phyloP scores from a whole-genome alignment of 2,797 vertebrate species.

The Sebastes alutus region DNA sequence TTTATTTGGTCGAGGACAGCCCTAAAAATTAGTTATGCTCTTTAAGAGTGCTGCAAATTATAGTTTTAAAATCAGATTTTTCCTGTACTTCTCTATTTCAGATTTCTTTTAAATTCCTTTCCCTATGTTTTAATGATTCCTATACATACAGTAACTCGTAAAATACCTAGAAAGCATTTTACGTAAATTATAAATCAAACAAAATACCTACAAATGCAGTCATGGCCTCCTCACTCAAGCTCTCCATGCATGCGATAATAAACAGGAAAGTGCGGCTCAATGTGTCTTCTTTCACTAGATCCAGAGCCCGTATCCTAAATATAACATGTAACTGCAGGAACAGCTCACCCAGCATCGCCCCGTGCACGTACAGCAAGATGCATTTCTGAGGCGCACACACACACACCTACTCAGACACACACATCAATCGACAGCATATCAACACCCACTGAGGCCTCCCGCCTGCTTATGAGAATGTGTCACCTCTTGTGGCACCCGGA shows the following conservation, averaged over 20 bases:
- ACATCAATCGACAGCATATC: constrained; percentile 46
- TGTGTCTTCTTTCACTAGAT: neutral
- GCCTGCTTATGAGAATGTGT: constrained; percentile 58
- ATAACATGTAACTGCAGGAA: constrained; percentile 8
- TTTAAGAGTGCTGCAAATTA: neutral
- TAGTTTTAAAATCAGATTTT: neutral
- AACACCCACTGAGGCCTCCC: constrained; percentile 44
- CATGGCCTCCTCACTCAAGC: neutral
- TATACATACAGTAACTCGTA: neutral
- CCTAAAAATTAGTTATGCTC: no score
- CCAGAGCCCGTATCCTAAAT: constrained; percentile 1
- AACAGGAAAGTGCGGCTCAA: neutral
- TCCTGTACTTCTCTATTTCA: neutral
- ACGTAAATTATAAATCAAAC: constrained; percentile 4
- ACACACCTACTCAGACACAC: constrained; percentile 7
- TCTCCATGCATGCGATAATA: neutral
- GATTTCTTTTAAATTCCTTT: neutral
- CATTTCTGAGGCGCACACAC: neutral
- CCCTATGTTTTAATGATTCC: neutral
- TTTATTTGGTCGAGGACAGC: no score
- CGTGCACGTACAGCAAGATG: neutral
- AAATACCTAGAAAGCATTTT: neutral
- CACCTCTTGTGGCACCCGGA: constrained; percentile 60
- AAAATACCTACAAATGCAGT: neutral
- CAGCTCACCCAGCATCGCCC: constrained; percentile 12